phyloP scores from a whole-genome alignment of 2,888 invertebrate genomes.

The Hypercompe scribonia region DNA sequence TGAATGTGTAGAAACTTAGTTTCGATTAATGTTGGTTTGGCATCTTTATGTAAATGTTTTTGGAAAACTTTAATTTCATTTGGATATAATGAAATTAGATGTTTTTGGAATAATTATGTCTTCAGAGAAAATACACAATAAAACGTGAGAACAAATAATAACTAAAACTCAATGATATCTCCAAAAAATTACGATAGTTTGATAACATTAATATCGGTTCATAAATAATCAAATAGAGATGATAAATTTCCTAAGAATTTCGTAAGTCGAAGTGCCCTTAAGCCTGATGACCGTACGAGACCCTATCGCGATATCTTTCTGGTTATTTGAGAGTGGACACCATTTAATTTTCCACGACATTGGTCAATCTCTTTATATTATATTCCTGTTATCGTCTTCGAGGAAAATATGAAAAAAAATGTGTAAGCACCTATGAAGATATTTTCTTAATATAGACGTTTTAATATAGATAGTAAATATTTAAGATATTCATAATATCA shows the following conservation, averaged over 20 bases:
- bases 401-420: constrained; percentile 40
- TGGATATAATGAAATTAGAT: background rate
- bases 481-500: background rate
- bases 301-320: constrained; percentile 56
- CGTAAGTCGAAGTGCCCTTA: constrained; percentile 41
- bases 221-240: constrained; percentile 49
- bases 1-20: constrained; percentile 15
- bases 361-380: constrained; percentile 55
- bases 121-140: background rate
- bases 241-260: constrained; percentile 46
- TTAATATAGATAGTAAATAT: background rate
- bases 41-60: constrained; percentile 25
- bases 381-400: constrained; percentile 45
- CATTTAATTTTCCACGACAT: constrained; percentile 63
- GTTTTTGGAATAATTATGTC: background rate
- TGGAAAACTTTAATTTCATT: background rate
- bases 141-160: background rate
- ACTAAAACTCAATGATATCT: background rate
- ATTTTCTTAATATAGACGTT: constrained; percentile 16
- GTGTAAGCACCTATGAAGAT: constrained; percentile 34
- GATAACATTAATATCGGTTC: constrained; percentile 33
- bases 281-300: constrained; percentile 43
- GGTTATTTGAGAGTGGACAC: constrained; percentile 53
- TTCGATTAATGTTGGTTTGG: constrained; percentile 28
- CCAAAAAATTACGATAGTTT: constrained; percentile 4